A percentile compares a stretch with the other conserved stretches of the same genome.
phyloP scores from a whole-genome alignment of 1,140 invertebrate species.

The Calycopis cecrops region DNA sequence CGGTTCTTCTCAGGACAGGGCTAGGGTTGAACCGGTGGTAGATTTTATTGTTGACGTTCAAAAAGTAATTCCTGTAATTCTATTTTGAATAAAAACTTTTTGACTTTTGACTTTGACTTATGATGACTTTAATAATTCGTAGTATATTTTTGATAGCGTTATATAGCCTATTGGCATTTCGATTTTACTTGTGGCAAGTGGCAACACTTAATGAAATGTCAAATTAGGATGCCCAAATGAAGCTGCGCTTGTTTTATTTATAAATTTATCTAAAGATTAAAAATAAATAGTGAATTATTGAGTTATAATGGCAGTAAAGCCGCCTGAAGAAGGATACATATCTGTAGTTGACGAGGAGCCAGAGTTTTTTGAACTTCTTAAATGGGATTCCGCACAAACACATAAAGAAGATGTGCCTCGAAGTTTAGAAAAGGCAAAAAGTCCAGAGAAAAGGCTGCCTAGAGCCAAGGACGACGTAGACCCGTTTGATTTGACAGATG shows the following conservation, averaged over 20 bases:
- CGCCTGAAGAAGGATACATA: constrained; percentile 62
- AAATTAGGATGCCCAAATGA: constrained; percentile 22
- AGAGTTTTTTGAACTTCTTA: constrained; percentile 60
- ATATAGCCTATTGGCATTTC: too few species aligned
- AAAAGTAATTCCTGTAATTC: too few species aligned
- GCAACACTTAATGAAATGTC: constrained; percentile 23
- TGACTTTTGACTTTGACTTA: too few species aligned
- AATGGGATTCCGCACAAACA: constrained; percentile 60
- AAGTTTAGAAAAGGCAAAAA: constrained; percentile 56
- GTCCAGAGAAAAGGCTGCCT: constrained; percentile 46
- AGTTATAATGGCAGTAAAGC: constrained; percentile 58
- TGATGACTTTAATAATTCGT: too few species aligned
- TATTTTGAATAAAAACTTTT: too few species aligned
- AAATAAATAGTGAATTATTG: constrained; percentile 35
- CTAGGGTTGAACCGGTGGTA: too few species aligned
- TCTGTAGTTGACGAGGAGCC: constrained; percentile 66
- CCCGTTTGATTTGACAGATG: constrained; percentile 56
- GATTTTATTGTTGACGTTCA: too few species aligned
- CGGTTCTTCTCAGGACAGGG: too few species aligned
- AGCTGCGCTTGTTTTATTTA: constrained; percentile 43
- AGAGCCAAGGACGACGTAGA: constrained; percentile 44
- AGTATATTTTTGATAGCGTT: too few species aligned
- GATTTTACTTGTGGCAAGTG: constrained; percentile 15
- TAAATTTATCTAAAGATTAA: constrained; percentile 36
- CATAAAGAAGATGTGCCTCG: constrained; percentile 48